phyloP scores from a whole-genome alignment of 2,888 invertebrate genomes.

The Orthosia cruda region DNA sequence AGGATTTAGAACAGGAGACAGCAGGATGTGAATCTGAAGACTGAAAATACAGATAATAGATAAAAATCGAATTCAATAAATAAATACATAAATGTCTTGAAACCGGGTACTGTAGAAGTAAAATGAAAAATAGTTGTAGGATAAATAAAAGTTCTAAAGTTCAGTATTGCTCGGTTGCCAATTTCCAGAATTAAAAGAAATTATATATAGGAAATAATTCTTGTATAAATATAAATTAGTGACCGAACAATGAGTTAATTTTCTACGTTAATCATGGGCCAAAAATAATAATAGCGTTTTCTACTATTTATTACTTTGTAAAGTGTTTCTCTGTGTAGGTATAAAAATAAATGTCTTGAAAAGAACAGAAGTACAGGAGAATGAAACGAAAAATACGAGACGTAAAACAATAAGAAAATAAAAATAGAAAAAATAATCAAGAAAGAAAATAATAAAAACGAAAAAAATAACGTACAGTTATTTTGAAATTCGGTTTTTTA shows the following conservation, averaged over 20 bases:
- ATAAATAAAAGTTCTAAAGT: conserved; percentile 82
- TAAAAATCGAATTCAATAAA: conserved; percentile 59
- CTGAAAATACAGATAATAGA: conserved; percentile 67
- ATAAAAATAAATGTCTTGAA: conserved; percentile 83
- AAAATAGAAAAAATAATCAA: conserved; percentile 78
- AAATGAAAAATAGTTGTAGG: conserved; percentile 79
- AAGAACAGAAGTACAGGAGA: conserved; percentile 88
- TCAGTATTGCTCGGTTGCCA: conserved; percentile 86
- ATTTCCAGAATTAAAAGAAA: conserved; percentile 64
- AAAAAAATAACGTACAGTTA: conserved; percentile 74
- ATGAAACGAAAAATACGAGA: conserved; percentile 78
- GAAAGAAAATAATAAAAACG: conserved; percentile 74
- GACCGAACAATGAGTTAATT: conserved; percentile 82
- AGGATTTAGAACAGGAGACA: conserved; percentile 65
- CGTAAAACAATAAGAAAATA: conserved; percentile 76
- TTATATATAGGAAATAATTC: conserved; percentile 14
- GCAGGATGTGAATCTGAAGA: conserved; percentile 60
- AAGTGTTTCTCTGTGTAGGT: conserved; percentile 92
- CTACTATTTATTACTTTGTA: conserved; percentile 87
- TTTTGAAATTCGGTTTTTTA: conserved; percentile 79
- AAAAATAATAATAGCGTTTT: conserved; percentile 86
- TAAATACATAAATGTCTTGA: conserved; percentile 82
- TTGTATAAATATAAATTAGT: conserved; percentile 77
- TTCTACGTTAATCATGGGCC: conserved; percentile 89
- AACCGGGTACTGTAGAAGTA: conserved; percentile 82